phyloP scores from a whole-genome alignment of 2,113 vertebrate genomes.

The Symphodus melops region DNA sequence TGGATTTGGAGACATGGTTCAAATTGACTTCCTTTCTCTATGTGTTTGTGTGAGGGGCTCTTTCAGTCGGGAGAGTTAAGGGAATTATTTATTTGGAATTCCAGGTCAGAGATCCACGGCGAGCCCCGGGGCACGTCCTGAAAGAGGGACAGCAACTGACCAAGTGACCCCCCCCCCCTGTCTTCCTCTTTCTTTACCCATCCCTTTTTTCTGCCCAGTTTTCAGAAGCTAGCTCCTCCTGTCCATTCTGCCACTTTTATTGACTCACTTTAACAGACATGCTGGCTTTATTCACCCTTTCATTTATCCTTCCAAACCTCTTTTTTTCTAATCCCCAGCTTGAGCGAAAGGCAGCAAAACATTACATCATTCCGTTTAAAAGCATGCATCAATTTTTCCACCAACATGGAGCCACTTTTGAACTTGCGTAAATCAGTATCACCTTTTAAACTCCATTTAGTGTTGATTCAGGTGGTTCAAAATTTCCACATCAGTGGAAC shows the following conservation, averaged over 20 bases:
- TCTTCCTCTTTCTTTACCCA: conserved; percentile 10
- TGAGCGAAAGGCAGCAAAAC: conserved; percentile 17
- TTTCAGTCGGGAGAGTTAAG: conserved; percentile 31
- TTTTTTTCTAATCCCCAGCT: conserved; percentile 14
- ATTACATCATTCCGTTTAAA: conserved; percentile 2
- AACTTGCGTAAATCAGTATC: too few species aligned
- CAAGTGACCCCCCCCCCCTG: conserved; percentile 32
- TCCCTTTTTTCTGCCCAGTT: conserved; percentile 23
- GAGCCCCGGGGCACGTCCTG: conserved; percentile 38
- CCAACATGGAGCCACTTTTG: too few species aligned
- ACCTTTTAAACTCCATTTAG: too few species aligned
- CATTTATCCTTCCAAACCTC: not conserved
- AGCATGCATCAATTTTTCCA: too few species aligned
- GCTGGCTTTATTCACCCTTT: not conserved
- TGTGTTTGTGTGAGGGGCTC: not conserved
- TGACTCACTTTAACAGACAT: conserved; percentile 9
- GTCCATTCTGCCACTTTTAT: conserved; percentile 21
- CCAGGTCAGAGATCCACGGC: conserved; percentile 61
- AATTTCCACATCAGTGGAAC: too few species aligned
- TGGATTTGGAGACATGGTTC: conserved; percentile 10
- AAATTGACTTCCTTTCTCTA: conserved; percentile 6
- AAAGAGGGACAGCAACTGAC: conserved; percentile 42
- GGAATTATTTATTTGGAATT: conserved; percentile 77
- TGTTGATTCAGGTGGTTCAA: too few species aligned
- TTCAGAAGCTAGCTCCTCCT: conserved; percentile 3